These are phyloP conservation scores for Limnephilus lunatus DNA, from an alignment of 2,888 invertebrate genomes.

Conservation along the genomic window DNA sequence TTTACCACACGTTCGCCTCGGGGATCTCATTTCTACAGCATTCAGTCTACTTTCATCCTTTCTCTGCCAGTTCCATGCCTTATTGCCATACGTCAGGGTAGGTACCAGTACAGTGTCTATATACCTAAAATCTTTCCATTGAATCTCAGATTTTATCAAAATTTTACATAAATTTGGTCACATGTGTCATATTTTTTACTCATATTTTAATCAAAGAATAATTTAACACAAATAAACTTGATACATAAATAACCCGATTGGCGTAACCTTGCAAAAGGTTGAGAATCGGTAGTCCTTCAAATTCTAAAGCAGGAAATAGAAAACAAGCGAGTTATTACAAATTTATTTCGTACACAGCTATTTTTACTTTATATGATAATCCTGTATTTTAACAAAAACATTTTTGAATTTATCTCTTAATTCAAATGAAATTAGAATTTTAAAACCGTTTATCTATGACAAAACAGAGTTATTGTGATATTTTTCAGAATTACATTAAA, in stretches of 20 bases:
- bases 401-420: neutral
- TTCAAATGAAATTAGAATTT: neutral
- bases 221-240: neutral
- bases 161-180: too few species aligned
- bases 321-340: neutral
- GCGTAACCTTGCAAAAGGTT: neutral
- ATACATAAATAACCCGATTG: neutral
- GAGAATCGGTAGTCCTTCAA: neutral
- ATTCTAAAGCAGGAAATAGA: neutral
- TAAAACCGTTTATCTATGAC: neutral
- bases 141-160: too few species aligned
- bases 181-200: too few species aligned
- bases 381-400: neutral
- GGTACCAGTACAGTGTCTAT: too few species aligned
- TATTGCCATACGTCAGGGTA: too few species aligned
- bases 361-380: neutral
- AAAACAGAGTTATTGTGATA: neutral
- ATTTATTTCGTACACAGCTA: neutral
- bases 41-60: too few species aligned
- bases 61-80: too few species aligned
- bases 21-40: too few species aligned
- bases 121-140: too few species aligned
- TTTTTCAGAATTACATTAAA: neutral
- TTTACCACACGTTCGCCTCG: too few species aligned
- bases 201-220: too few species aligned